These are phyloP conservation scores for Rhingia campestris DNA, from an alignment of 2,888 invertebrate species.

Conservation along the genomic window DNA sequence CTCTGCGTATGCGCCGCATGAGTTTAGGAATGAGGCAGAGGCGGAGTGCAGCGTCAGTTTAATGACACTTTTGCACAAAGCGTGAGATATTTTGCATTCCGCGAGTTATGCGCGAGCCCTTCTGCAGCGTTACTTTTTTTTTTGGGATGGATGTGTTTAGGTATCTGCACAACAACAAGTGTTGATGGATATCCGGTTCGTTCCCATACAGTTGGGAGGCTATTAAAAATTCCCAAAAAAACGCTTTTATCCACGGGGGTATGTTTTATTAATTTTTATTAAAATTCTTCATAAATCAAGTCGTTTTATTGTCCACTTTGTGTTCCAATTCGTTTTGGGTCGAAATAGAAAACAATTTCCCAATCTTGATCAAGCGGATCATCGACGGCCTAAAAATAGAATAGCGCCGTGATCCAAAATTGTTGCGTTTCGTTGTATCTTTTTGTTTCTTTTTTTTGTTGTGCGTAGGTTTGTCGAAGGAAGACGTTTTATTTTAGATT, in stretches of 20 bases:
- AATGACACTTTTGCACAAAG: slow-evolving; percentile 55
- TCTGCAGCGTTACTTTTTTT: neutral
- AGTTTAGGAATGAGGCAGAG: slow-evolving; percentile 7
- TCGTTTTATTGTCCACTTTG: slow-evolving; percentile 53
- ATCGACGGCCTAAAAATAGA: slow-evolving; percentile 69
- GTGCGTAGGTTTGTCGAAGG: neutral
- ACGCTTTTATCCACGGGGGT: slow-evolving; percentile 1
- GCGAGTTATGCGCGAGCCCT: slow-evolving; percentile 13
- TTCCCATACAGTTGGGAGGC: neutral
- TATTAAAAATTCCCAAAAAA: slow-evolving; percentile 9
- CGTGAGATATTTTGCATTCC: slow-evolving; percentile 65
- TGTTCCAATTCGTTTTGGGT: slow-evolving; percentile 30
- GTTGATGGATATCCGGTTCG: slow-evolving; percentile 54
- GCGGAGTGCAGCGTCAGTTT: slow-evolving; percentile 57
- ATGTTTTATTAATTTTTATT: slow-evolving; percentile 14
- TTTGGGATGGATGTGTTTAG: neutral
- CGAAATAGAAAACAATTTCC: slow-evolving; percentile 48
- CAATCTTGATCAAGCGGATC: slow-evolving; percentile 54
- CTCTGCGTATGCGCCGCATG: neutral
- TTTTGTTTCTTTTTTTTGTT: neutral
- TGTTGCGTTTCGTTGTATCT: slow-evolving; percentile 47
- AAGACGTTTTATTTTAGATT: slow-evolving; percentile 54
- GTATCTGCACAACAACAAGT: slow-evolving; percentile 41
- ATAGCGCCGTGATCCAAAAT: slow-evolving; percentile 63
- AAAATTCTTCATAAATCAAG: slow-evolving; percentile 50